These are phyloP conservation scores for Reticulitermes lucifugus DNA, from an alignment of 2,888 invertebrate genomes.

Conservation along the genomic window DNA sequence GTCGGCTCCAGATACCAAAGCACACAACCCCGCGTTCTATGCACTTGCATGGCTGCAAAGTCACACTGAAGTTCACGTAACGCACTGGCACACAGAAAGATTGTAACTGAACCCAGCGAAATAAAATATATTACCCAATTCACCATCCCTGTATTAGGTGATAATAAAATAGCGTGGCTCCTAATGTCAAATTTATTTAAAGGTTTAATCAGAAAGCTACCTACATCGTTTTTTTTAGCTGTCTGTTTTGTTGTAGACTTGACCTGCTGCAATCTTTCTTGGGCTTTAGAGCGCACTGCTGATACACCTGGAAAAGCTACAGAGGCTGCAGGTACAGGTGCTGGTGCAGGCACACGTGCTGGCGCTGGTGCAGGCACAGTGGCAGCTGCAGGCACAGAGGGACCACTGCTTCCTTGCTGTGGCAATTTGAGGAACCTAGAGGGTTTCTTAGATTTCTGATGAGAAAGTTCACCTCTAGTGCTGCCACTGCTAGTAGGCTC, in stretches of 20 bases:
- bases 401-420: not conserved
- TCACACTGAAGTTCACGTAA: too few species aligned
- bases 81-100: too few species aligned
- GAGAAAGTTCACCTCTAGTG: not conserved
- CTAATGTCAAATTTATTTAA: too few species aligned
- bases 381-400: not conserved
- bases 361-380: too few species aligned
- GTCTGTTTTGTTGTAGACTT: not conserved
- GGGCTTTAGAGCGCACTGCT: not conserved
- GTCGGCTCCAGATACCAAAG: too few species aligned
- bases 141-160: too few species aligned
- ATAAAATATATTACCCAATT: too few species aligned
- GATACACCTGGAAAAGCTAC: not conserved
- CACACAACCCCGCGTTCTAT: too few species aligned
- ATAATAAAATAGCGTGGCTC: too few species aligned
- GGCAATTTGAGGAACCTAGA: not conserved
- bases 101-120: too few species aligned
- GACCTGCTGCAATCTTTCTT: not conserved
- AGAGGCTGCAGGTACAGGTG: not conserved
- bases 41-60: too few species aligned
- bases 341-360: not conserved
- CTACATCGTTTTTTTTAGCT: not conserved
- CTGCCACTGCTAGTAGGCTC: not conserved
- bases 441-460: constrained; percentile 3
- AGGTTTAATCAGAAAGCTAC: not conserved